Conservation (phyloP, 2,113 vertebrate species). For the Diphyllodes magnificus region DNA sequence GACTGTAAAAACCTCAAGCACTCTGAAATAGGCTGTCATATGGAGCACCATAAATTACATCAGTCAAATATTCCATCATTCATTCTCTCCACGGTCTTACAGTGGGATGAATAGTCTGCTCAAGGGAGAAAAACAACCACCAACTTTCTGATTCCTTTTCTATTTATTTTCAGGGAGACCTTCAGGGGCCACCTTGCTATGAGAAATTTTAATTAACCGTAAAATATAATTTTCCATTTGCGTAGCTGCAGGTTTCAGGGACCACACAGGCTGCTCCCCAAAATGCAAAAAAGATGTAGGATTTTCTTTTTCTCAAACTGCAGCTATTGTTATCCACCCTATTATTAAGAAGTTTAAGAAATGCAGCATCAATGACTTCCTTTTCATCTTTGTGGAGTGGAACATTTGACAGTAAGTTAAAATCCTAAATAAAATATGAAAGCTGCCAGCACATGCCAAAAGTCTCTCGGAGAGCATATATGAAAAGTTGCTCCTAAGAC, state of each 20-base stretch:
- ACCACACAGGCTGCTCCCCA: background rate
- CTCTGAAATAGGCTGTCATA: conserved; percentile 65
- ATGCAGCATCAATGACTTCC: background rate
- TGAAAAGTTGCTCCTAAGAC: conserved; percentile 27
- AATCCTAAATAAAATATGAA: conserved; percentile 56
- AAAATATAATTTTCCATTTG: conserved; percentile 9
- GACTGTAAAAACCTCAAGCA: conserved; percentile 68
- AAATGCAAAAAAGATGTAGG: background rate
- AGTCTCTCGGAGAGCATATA: background rate
- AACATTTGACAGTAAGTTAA: conserved; percentile 45
- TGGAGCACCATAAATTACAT: conserved; percentile 67
- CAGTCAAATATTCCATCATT: conserved; percentile 64
- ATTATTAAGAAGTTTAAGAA: conserved; percentile 42
- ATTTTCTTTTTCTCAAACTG: background rate
- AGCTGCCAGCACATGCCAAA: conserved; percentile 24
- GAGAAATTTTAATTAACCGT: conserved; percentile 45
- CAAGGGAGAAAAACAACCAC: conserved; percentile 21
- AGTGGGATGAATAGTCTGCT: conserved; percentile 55
- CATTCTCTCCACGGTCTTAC: conserved; percentile 22
- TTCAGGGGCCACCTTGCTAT: background rate
- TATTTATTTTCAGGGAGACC: conserved; percentile 24
- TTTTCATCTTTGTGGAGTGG: conserved; percentile 34
- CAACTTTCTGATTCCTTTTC: conserved; percentile 46
- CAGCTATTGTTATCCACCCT: background rate
- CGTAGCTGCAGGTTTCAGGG: background rate